Evolutionary conservation across 2,113 vertebrate genomes (phyloP), one percentile per base, ranked within the genome.

Genomic region (Chloebia gouldiae): DNA sequence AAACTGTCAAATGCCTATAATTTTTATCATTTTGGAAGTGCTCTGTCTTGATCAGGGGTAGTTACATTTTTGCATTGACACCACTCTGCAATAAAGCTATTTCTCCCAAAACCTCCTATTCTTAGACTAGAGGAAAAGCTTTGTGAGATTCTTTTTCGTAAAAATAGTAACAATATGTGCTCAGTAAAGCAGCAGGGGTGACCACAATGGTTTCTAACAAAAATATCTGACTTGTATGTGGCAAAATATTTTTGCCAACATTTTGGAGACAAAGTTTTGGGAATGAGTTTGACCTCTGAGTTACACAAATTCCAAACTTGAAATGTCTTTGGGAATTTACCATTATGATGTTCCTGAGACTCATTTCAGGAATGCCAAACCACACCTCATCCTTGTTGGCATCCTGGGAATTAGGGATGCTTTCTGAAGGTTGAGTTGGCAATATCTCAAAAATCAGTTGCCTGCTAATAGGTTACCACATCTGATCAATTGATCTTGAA

Each of bases 131-230:
- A 10, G 44, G 20, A 81, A 96, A 65, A 84, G 27, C 33, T 85
- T 69, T 31, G 20, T 44, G 40, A 83, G 39, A 63, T 0, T 1
- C 42, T 77, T 3, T 68, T 72, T 63, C 64, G 86, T 57, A 92
- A 91, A 95, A 91, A 91, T 95, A 91, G 89, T 60, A 95, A 95
- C 86, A 89, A 7, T 81, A 61, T 78, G 44, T 79, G 22, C 51
- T 91, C 80, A 84, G 56, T 79, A 96, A 89, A 93, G 61, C 81
- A 96, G 70, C 44, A 31, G 70, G 83, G 80, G 72, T 79, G 82
- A 89, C 81, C 83, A 61, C 28, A 0, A 69, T 40, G 37, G 18
- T 45, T 89, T 81, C 61, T 37, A 89, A 17, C 51, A 65, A 24
- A 64, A 76, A 30, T 27, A 64, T 72, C 50, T 86, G 40, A 81